Conservation (phyloP, 1,140 invertebrate species). For the Cydia strobilella region DNA sequence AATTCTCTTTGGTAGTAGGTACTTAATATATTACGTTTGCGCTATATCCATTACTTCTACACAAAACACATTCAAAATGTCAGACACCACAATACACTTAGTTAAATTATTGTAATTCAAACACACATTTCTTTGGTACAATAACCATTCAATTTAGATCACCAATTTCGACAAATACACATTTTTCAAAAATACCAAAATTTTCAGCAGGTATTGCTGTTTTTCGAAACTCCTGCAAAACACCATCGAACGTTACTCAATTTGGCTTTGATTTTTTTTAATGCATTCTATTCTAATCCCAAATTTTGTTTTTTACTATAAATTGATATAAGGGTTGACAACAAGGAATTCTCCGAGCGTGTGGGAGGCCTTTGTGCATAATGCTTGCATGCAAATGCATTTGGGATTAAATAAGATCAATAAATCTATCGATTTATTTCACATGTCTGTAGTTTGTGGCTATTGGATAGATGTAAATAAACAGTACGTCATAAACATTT, state of each 20-base stretch:
- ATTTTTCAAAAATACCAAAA: not conserved
- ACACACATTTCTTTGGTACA: constrained; percentile 28
- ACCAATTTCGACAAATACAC: not conserved
- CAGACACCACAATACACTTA: constrained; percentile 11
- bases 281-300: not conserved
- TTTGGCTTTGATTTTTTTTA: not conserved
- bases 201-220: not conserved
- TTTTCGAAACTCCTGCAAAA: not conserved
- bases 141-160: not conserved
- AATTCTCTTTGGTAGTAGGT: no score
- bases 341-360: no score
- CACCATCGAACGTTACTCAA: not conserved
- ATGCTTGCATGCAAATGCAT: no score
- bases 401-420: no score
- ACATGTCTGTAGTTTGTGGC: no score
- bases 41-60: constrained; percentile 13
- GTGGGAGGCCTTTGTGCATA: no score
- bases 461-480: not conserved
- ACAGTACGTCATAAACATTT: not conserved
- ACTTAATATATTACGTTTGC: constrained; percentile 11
- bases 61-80: not conserved
- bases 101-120: not conserved
- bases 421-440: no score
- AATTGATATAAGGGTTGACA: no score
- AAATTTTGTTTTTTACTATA: not conserved